Conservation (phyloP, 2,113 vertebrate species). For the Loxodonta africana region DNA sequence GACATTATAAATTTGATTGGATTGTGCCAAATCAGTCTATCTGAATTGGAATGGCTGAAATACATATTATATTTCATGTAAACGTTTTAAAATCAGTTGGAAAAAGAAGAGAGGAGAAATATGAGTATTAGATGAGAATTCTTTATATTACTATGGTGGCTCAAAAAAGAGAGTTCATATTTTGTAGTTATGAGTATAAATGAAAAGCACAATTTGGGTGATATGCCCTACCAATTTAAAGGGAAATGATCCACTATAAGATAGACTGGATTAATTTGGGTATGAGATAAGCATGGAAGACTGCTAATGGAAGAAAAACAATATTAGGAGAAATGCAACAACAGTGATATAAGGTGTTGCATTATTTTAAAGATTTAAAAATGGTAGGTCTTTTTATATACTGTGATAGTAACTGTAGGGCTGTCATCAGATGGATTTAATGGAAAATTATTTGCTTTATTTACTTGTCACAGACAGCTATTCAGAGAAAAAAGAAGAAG, state of each 20-base stretch:
- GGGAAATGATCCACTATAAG: background rate
- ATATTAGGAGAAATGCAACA: background rate
- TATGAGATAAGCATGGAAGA: background rate
- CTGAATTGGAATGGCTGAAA: background rate
- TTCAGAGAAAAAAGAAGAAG: constrained; percentile 44
- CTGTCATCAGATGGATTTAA: background rate
- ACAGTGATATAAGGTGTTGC: no score
- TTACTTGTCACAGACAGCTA: background rate
- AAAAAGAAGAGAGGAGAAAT: background rate
- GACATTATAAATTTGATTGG: background rate
- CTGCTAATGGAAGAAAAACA: background rate
- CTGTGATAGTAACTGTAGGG: background rate
- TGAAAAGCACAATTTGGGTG: background rate
- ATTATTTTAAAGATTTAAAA: background rate
- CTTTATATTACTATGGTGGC: background rate
- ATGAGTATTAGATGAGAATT: background rate
- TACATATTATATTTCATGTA: background rate
- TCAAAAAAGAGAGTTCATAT: background rate
- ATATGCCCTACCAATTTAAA: background rate
- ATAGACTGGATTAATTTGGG: background rate
- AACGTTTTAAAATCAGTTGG: background rate
- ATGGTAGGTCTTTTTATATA: background rate
- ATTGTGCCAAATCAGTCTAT: background rate
- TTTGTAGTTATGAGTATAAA: background rate
- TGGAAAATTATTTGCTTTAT: constrained; percentile 45